Evolutionary conservation across 2,888 invertebrate genomes (phyloP).

Genomic region (Trachelus iudaicus): DNA sequence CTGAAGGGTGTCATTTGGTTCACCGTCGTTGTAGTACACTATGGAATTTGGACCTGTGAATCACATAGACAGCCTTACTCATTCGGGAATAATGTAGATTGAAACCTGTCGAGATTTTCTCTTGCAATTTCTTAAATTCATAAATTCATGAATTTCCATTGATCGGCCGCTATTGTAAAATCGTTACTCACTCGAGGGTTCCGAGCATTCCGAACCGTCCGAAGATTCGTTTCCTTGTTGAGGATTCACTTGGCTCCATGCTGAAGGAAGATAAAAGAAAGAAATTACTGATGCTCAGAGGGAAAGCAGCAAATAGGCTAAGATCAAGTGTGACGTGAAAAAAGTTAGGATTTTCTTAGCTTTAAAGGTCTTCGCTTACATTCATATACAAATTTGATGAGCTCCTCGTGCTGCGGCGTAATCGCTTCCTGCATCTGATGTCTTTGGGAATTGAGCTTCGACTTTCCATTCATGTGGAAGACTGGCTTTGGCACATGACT

Average conservation of each 20-base stretch:
- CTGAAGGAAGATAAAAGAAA: conserved; percentile 64
- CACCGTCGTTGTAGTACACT: conserved; percentile 79
- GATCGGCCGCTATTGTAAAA: neutral
- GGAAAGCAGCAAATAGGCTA: no score
- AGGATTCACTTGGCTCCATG: conserved; percentile 75
- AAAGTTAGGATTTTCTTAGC: no score
- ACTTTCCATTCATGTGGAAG: conserved; percentile 79
- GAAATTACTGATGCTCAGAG: neutral
- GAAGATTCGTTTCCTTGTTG: conserved; percentile 70
- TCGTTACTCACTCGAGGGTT: conserved; percentile 50
- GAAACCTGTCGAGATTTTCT: neutral
- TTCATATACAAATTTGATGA: conserved; percentile 86
- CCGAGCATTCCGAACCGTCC: conserved; percentile 67
- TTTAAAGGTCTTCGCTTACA: conserved; percentile 69
- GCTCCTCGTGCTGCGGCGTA: conserved; percentile 86
- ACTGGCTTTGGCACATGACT: conserved; percentile 81
- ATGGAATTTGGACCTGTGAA: conserved; percentile 65
- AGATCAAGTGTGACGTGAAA: no score
- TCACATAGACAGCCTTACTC: no score
- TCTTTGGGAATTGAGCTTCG: conserved; percentile 72
- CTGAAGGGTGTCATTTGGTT: conserved; percentile 75
- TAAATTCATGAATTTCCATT: neutral
- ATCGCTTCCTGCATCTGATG: conserved; percentile 72
- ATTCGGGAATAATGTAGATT: neutral
- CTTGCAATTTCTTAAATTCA: neutral